Evolutionary conservation across 1,140 invertebrate genomes (phyloP).

Genomic region (Drosophila guanche): DNA sequence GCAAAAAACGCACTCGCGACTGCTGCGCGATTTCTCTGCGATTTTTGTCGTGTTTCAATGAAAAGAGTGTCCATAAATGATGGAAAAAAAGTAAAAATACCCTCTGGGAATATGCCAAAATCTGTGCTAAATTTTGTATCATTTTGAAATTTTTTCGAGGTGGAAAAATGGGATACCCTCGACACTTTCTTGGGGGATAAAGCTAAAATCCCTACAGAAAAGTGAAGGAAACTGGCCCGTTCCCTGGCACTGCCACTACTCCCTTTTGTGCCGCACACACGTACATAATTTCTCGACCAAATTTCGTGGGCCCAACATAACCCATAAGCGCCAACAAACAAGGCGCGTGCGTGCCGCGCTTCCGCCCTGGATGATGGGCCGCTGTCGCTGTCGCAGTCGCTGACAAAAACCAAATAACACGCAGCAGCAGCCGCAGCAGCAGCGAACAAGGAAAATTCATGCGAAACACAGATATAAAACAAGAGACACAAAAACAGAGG

Average conservation of each 20-base stretch:
- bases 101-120: too few species aligned
- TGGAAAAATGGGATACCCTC: too few species aligned
- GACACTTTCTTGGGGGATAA: too few species aligned
- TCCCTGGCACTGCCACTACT: too few species aligned
- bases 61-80: too few species aligned
- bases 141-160: too few species aligned
- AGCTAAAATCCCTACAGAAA: too few species aligned
- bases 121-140: too few species aligned
- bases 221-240: too few species aligned
- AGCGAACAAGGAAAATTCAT: conserved; percentile 53
- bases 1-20: conserved; percentile 34
- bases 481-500: conserved; percentile 5
- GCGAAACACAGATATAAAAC: conserved; percentile 71
- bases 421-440: conserved; percentile 1
- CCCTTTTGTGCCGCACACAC: conserved; percentile 1
- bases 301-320: conserved; percentile 15
- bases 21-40: conserved; percentile 31
- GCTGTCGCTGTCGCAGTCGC: too few species aligned
- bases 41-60: background rate
- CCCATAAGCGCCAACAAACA: conserved; percentile 44
- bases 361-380: conserved; percentile 44
- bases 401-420: conserved; percentile 22
- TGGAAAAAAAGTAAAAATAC: background rate
- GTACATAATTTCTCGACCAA: conserved; percentile 4
- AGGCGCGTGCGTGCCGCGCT: conserved; percentile 56